Evolutionary conservation across 2,888 invertebrate genomes (phyloP).

Genomic region (Thumatha senex): DNA sequence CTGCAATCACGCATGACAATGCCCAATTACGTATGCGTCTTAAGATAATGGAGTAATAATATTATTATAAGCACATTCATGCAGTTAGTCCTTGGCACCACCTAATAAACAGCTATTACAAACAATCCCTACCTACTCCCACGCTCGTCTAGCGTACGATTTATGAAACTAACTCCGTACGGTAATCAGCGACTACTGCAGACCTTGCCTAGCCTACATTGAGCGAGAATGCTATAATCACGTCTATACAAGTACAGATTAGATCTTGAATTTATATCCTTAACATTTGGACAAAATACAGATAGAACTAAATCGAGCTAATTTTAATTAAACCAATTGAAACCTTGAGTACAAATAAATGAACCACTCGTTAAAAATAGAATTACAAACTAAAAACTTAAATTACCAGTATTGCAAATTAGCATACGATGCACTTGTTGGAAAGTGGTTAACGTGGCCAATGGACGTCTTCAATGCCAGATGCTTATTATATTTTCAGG

Average conservation of each 20-base stretch:
- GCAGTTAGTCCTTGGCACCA: slow-evolving; percentile 57
- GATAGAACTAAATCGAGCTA: not conserved
- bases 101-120: slow-evolving; percentile 52
- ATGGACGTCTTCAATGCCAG: too few relatives aligned
- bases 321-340: too few relatives aligned
- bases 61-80: slow-evolving; percentile 30
- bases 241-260: not conserved
- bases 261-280: too few relatives aligned
- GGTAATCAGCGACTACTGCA: slow-evolving; percentile 42
- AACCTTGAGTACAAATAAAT: too few relatives aligned
- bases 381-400: too few relatives aligned
- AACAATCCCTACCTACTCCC: slow-evolving; percentile 63
- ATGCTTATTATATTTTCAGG: too few relatives aligned
- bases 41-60: slow-evolving; percentile 26
- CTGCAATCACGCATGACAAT: slow-evolving; percentile 21
- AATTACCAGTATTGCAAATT: too few relatives aligned
- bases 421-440: too few relatives aligned
- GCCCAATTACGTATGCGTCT: slow-evolving; percentile 22
- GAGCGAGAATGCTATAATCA: slow-evolving; percentile 10
- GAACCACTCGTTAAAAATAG: too few relatives aligned
- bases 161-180: slow-evolving; percentile 50
- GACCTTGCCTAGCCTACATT: slow-evolving; percentile 43
- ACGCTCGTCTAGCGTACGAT: slow-evolving; percentile 58
- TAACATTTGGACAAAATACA: not conserved
- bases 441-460: too few relatives aligned